A percentile compares a stretch with the other conserved stretches of the same genome.
phyloP scores from a whole-genome alignment of 2,888 invertebrate species.

The Eubasilissa splendida region DNA sequence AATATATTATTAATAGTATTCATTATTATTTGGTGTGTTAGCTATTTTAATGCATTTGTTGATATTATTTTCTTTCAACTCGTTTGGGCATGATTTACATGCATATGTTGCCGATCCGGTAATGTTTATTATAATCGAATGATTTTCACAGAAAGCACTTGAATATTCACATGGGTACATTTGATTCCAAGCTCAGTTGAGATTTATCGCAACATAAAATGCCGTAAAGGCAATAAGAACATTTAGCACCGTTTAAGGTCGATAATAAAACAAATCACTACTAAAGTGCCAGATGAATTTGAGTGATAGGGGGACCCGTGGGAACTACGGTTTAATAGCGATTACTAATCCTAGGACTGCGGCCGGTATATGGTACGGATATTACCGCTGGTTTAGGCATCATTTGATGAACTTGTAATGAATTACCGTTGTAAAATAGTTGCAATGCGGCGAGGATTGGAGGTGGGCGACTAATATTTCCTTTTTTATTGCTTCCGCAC shows the following conservation, averaged over 20 bases:
- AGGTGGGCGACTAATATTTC: too few relatives aligned
- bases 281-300: slow-evolving; percentile 35
- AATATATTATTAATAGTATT: too few relatives aligned
- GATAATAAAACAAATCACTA: slow-evolving; percentile 50
- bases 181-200: slow-evolving; percentile 23
- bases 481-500: too few relatives aligned
- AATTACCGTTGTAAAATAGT: too few relatives aligned
- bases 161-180: not conserved
- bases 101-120: not conserved
- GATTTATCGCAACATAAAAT: slow-evolving; percentile 54
- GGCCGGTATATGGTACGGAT: too few relatives aligned
- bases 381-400: too few relatives aligned
- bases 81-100: not conserved
- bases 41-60: too few relatives aligned
- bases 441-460: too few relatives aligned
- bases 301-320: slow-evolving; percentile 41
- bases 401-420: too few relatives aligned
- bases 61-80: too few relatives aligned
- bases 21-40: too few relatives aligned
- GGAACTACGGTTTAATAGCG: slow-evolving; percentile 26
- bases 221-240: slow-evolving; percentile 47
- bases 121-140: not conserved
- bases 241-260: slow-evolving; percentile 51
- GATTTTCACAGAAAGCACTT: slow-evolving; percentile 19
- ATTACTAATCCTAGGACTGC: too few relatives aligned